Conservation (phyloP, 2,797 vertebrate genomes). For the Cossypha heuglini region DNA sequence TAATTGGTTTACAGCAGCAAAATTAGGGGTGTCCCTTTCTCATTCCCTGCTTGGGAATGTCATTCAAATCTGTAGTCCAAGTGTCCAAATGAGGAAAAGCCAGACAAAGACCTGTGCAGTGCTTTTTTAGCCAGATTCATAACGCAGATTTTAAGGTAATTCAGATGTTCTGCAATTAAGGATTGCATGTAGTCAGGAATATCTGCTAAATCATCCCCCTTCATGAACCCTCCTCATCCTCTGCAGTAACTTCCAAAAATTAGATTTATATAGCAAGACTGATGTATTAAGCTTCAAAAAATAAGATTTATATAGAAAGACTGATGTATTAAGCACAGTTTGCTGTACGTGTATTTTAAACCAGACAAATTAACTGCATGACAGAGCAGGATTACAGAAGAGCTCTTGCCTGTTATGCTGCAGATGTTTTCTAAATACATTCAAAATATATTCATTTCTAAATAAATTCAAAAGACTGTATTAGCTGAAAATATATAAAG, state of each 20-base stretch:
- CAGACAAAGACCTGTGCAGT: neutral
- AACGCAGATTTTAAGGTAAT: neutral
- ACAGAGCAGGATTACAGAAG: neutral
- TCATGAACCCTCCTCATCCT: neutral
- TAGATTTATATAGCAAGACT: no score
- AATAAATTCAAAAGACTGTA: neutral
- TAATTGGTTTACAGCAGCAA: neutral
- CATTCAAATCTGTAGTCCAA: neutral
- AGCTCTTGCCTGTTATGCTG: neutral
- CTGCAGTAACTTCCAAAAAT: neutral
- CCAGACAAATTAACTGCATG: neutral
- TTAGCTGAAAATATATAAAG: neutral
- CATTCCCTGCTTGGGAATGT: accelerated
- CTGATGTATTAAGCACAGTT: neutral
- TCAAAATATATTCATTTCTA: no score
- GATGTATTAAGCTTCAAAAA: neutral
- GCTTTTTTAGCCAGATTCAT: neutral
- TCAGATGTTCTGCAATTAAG: neutral
- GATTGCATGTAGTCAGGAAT: neutral
- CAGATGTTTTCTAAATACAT: neutral
- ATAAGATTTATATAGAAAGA: neutral
- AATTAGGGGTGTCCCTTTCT: neutral
- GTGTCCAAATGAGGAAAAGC: neutral
- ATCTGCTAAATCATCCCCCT: neutral
- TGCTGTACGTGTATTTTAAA: neutral